Evolutionary conservation across 1,140 invertebrate species (phyloP).

Genomic region (Mizuhopecten yessoensis): DNA sequence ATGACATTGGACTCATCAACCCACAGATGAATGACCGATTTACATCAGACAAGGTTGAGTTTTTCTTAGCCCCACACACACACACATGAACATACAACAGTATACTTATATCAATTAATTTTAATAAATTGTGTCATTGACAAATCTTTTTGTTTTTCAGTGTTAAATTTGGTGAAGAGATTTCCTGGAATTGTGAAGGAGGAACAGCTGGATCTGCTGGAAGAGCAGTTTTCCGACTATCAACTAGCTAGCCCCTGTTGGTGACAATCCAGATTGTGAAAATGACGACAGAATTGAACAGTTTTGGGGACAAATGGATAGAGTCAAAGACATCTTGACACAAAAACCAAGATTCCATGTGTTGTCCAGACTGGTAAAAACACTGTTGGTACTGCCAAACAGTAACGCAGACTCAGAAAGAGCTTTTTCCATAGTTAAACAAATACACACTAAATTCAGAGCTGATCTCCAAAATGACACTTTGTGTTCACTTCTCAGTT

Average conservation of each 20-base stretch:
- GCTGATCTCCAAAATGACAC: conserved; percentile 44
- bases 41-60: too few species aligned
- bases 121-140: too few species aligned
- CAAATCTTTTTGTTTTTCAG: too few species aligned
- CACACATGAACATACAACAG: too few species aligned
- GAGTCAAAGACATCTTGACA: too few species aligned
- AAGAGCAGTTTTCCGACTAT: conserved; percentile 4
- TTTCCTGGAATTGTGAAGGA: neutral
- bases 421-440: conserved; percentile 32
- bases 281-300: conserved; percentile 9
- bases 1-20: too few species aligned
- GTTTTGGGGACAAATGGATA: conserved; percentile 16
- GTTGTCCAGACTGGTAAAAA: conserved; percentile 39
- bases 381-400: neutral
- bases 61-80: too few species aligned
- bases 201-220: neutral
- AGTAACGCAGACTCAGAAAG: conserved; percentile 43
- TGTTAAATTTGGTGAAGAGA: conserved; percentile 16
- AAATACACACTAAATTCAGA: conserved; percentile 46
- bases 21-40: too few species aligned
- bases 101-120: too few species aligned
- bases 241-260: neutral
- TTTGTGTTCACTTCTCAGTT: neutral
- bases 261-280: neutral
- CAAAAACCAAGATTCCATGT: neutral